Base-by-base conservation (phyloP, 2,888 invertebrate genomes). In the Autographa gamma region DNA sequence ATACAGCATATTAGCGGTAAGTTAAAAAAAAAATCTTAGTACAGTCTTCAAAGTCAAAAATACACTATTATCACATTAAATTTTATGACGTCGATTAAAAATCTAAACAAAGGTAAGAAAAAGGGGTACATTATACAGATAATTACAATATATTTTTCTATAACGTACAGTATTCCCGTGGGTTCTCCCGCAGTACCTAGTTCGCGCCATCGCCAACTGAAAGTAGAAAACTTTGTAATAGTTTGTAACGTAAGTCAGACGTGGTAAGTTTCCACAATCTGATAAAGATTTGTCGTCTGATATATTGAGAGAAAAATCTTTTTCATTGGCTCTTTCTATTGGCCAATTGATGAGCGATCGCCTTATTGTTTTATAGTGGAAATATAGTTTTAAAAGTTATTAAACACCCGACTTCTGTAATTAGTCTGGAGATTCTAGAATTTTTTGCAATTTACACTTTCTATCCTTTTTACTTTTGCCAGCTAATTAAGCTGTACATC, bases 241-340 rank as follows among this genome's bases (percentile, higher is more conserved):
- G 63, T 73, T 73, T 69, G 63, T 69, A 73, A 73, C 66, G 63
- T 56, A 73, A 73, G 73, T 66, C 73, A 69, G 73, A 73, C 73
- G 69, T 66, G 65, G 73, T n/a, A 66, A 71, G 70, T 70, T 76
- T 70, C 38, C 73, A 63, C 73, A 76, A 76, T 76, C 70, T 70
- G 73, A 68, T 66, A 66, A 68, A 68, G 76, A 73, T 73, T 73
- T 70, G 71, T 73, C 73, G 67, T 69, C 31, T 18, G 48, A 70
- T 56, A 70, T 65, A 66, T 74, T 73, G 67, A 58, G 62, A 66
- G 65, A 63, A 65, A 66, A 75, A 64, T 66, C 19, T 41, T 60
- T 65, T 61, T 59, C 32, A 59, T 70, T 70, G 63, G 48, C 54
- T 41, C 48, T 67, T 76, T 66, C 56, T 67, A 64, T 60, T 60